Evolutionary conservation across 1,140 invertebrate genomes (phyloP).

Genomic region (Drosophila simulans): DNA sequence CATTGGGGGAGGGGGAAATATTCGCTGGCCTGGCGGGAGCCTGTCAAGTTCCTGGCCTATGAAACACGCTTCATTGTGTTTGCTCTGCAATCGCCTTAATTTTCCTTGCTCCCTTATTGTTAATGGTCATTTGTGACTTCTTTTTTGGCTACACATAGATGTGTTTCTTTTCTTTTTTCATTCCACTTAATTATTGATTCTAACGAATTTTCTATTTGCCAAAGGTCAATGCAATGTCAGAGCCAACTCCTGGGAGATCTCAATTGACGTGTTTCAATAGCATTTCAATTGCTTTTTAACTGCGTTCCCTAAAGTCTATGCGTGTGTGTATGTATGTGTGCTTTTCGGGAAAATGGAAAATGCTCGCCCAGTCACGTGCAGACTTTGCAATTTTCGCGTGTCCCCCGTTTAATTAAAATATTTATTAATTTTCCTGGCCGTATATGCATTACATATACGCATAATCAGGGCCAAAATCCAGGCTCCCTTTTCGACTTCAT

Average conservation of each 20-base stretch:
- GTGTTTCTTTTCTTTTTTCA: constrained; percentile 32
- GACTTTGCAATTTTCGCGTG: constrained; percentile 35
- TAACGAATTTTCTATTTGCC: constrained; percentile 55
- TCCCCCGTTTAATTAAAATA: constrained; percentile 68
- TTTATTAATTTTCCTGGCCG: constrained; percentile 55
- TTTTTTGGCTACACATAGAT: constrained; percentile 30
- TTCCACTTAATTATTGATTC: constrained; percentile 79
- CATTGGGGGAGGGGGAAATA: background rate
- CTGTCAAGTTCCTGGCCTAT: constrained; percentile 43
- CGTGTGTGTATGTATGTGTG: constrained; percentile 9
- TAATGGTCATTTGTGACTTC: constrained; percentile 65
- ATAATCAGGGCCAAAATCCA: constrained; percentile 8
- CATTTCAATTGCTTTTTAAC: constrained; percentile 74
- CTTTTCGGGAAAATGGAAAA: constrained; percentile 24
- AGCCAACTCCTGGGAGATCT: constrained; percentile 49
- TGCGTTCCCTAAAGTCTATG: constrained; percentile 35
- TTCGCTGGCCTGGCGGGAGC: constrained; percentile 7
- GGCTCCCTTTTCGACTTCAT: constrained; percentile 15
- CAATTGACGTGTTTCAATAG: constrained; percentile 37
- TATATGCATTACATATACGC: constrained; percentile 30
- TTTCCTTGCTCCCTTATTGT: constrained; percentile 54
- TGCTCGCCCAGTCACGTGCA: constrained; percentile 68
- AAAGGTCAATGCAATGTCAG: constrained; percentile 77
- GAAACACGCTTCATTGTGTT: constrained; percentile 61
- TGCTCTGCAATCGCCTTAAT: constrained; percentile 54